Base-by-base conservation (phyloP, 2,113 vertebrate species). In the Sapayoa aenigma region DNA sequence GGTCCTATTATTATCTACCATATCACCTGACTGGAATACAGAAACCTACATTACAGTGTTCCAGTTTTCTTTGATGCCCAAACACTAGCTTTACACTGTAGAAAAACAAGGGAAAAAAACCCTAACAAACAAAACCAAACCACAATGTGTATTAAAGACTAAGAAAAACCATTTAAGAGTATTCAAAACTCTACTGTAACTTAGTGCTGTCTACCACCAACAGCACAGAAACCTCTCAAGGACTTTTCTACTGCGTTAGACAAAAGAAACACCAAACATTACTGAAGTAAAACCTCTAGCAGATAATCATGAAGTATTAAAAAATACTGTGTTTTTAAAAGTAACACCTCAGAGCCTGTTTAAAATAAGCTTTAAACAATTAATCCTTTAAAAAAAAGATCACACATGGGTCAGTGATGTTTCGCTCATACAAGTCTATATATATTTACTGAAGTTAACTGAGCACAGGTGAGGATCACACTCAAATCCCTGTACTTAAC, bases 401-500 rank as follows among this genome's bases (percentile, higher is more conserved):
- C 68, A 62, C 50, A n/a, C 6, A 7, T 6, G 22, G 12, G 46
- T 35, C 68, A 69, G 18, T 42, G 41, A 28, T 41, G 44, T 56
- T 74, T 81, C 77, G 31, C 33, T 65, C 30, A 58, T 0, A 62
- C 14, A 78, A 75, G 28, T 60, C 42, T 37, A 12, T 25, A 24
- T 10, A 42, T 9, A 18, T 65, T 83, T 85, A 84, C 56, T 58
- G n/a, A 89, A 78, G 41, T 84, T 63, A 94, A 87, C 72, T 87
- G 52, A 41, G 59, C 35, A 74, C 73, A 92, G 53, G 72, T 93
- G 83, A 96, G 46, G 52, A 78, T 92, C 66, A 77, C 15, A 35
- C 35, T 47, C 75, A 93, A 93, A 92, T 87, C 73, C 87, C 65
- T 56, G 14, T 37, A 90, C 92, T 96, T 94, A 84, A 78, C 76